A percentile compares a stretch with the other conserved stretches of the same genome.
These are phyloP conservation scores for Drosophila koepferae DNA, from an alignment of 2,888 invertebrate genomes.

Conservation along the genomic window DNA sequence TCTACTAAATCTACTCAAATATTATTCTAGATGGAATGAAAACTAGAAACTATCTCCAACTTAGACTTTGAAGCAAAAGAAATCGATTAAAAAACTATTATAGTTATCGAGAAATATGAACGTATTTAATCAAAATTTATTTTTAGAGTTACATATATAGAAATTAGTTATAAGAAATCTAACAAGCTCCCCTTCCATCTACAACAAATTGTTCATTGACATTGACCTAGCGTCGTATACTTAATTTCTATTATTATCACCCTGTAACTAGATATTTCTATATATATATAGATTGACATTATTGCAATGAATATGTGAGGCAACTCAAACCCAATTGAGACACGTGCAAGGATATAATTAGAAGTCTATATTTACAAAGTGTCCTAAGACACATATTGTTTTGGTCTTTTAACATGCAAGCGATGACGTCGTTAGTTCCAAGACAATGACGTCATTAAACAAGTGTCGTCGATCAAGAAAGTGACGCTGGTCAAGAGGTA, in stretches of 20 bases:
- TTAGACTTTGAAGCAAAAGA: too few species aligned
- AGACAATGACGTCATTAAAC: conserved; percentile 46
- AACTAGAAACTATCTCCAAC: too few species aligned
- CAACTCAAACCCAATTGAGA: neutral
- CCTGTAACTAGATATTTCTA: conserved; percentile 1
- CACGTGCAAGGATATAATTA: conserved; percentile 14
- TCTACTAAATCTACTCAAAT: neutral
- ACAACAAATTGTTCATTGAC: neutral
- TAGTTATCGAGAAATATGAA: neutral
- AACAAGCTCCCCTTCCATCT: neutral
- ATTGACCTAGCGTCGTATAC: neutral
- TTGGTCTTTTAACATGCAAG: conserved; percentile 34
- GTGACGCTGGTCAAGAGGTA: neutral
- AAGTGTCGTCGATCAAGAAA: neutral
- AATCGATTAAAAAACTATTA: too few species aligned
- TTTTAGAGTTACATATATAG: neutral
- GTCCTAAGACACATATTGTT: conserved; percentile 7
- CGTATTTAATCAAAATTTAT: neutral
- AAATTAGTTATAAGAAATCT: neutral
- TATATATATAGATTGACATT: conserved; percentile 23
- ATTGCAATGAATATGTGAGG: neutral
- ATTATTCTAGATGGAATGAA: too few species aligned
- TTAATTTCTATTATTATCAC: neutral
- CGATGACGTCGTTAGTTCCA: conserved; percentile 32
- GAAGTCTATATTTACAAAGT: conserved; percentile 23